Percentiles rank a stretch among this genome's conserved stretches.
Conservation (phyloP, 2,113 vertebrate genomes). For the Lipophrys pholis region DNA sequence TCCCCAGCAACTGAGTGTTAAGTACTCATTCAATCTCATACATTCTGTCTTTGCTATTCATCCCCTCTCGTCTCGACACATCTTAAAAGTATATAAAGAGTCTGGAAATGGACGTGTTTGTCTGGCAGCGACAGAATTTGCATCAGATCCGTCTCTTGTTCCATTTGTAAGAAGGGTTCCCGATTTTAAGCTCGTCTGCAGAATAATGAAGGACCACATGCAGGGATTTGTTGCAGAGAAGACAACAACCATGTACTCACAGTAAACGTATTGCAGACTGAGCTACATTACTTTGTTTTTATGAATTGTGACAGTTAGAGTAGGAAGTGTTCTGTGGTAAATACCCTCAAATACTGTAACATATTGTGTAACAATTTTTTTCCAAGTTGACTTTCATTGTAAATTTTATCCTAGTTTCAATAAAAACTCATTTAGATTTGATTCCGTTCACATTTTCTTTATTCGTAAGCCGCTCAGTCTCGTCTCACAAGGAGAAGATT, state of each 20-base stretch:
- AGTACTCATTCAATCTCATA: conserved; percentile 15
- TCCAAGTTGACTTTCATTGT: conserved; percentile 46
- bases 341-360: conserved; percentile 31
- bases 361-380: conserved; percentile 44
- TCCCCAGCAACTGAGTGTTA: conserved; percentile 52
- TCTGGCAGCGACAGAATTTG: conserved; percentile 11
- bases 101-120: conserved; percentile 22
- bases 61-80: not conserved
- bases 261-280: conserved; percentile 3
- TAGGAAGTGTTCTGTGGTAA: not conserved
- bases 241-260: not conserved
- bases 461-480: not conserved
- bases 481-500: not conserved
- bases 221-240: conserved; percentile 21
- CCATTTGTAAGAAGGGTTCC: conserved; percentile 4
- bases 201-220: conserved; percentile 32
- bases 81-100: conserved; percentile 18
- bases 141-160: not conserved
- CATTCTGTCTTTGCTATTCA: conserved; percentile 29
- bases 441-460: not conserved
- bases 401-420: conserved; percentile 37
- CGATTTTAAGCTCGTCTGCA: not conserved
- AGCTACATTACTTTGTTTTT: conserved; percentile 25
- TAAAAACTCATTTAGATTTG: conserved; percentile 31
- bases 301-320: not conserved